Percentiles rank a stretch among this genome's conserved stretches.
Conservation (phyloP, 2,797 vertebrate genomes). For the Lithobates sylvaticus region DNA sequence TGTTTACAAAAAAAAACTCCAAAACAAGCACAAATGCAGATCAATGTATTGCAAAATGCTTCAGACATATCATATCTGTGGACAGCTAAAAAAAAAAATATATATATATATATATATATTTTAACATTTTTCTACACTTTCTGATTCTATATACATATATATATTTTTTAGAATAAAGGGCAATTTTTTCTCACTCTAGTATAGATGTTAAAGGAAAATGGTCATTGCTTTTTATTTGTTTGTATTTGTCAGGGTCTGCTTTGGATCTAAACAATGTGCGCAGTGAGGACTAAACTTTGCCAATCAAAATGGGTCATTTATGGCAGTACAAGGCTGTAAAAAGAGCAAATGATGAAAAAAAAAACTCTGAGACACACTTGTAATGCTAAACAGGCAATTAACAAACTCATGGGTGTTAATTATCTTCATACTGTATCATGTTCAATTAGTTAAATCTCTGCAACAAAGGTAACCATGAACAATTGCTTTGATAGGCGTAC, state of each 20-base stretch:
- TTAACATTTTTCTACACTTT: too few species aligned
- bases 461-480: slow-evolving; percentile 87
- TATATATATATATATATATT: too few species aligned
- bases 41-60: too few species aligned
- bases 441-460: slow-evolving; percentile 87
- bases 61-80: too few species aligned
- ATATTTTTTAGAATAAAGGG: too few species aligned
- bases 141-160: too few species aligned
- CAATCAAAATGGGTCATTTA: slow-evolving; percentile 73
- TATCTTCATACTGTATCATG: slow-evolving; percentile 87
- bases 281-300: slow-evolving; percentile 63
- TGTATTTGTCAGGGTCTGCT: background rate
- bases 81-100: too few species aligned
- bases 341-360: slow-evolving; percentile 79
- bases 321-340: slow-evolving; percentile 70
- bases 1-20: too few species aligned
- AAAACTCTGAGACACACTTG: slow-evolving; percentile 79
- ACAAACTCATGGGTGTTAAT: slow-evolving; percentile 91
- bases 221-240: slow-evolving; percentile 3
- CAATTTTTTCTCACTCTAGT: background rate
- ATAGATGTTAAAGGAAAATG: background rate
- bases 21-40: too few species aligned
- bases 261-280: slow-evolving; percentile 9
- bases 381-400: slow-evolving; percentile 88
- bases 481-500: slow-evolving; percentile 90